Evolutionary conservation across 1,140 invertebrate genomes (phyloP).

Genomic region (Dysdera silvatica): DNA sequence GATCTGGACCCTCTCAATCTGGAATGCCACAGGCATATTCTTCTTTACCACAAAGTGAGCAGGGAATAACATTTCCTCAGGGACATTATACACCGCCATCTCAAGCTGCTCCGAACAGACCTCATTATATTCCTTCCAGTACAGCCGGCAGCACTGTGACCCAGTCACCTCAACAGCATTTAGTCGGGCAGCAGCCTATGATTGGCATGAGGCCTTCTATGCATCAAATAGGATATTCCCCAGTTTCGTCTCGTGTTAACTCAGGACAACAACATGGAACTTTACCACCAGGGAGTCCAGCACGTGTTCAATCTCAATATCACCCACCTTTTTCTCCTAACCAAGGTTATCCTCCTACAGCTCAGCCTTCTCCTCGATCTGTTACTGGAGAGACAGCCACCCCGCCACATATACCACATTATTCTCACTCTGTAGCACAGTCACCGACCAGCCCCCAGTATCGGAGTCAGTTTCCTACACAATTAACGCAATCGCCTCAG

Average conservation of each 20-base stretch:
- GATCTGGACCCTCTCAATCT: constrained; percentile 18
- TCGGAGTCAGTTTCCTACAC: constrained; percentile 21
- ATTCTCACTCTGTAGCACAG: constrained; percentile 8
- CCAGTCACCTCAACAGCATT: constrained; percentile 8
- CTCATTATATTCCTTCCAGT: constrained; percentile 20
- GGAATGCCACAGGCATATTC: constrained; percentile 11
- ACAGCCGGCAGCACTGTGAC: constrained; percentile 12
- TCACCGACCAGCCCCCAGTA: constrained; percentile 28
- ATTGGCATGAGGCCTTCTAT: constrained; percentile 19
- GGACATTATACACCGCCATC: constrained; percentile 28
- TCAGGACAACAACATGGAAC: constrained; percentile 25
- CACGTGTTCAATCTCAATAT: constrained; percentile 18
- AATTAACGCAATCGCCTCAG: constrained; percentile 34
- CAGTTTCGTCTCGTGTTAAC: constrained; percentile 19
- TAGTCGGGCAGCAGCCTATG: constrained; percentile 19
- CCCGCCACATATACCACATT: constrained; percentile 26
- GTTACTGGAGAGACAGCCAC: constrained; percentile 23
- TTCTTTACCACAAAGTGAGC: constrained; percentile 24
- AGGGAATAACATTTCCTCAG: constrained; percentile 27
- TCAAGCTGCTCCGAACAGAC: constrained; percentile 21
- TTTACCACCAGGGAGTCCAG: constrained; percentile 24
- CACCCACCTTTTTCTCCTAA: constrained; percentile 23
- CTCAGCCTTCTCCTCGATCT: constrained; percentile 14
- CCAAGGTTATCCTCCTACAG: constrained; percentile 7
- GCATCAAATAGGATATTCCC: constrained; percentile 28